Conservation (phyloP, 2,888 invertebrate species). For the Philonicus albiceps region DNA sequence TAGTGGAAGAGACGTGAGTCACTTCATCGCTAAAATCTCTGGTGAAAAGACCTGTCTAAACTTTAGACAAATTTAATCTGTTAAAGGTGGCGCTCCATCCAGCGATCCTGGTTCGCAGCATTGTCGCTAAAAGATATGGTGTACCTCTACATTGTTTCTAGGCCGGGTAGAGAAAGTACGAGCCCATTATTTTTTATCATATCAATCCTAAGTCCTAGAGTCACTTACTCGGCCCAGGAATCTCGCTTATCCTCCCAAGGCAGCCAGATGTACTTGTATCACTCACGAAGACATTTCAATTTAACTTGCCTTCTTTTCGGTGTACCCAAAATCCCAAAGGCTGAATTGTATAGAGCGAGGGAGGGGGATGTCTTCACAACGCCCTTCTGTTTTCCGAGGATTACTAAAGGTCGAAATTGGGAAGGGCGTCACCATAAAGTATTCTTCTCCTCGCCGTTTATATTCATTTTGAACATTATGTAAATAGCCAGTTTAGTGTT, state of each 20-base stretch:
- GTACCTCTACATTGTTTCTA: background rate
- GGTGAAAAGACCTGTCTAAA: background rate
- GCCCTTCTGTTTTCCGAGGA: background rate
- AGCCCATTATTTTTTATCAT: background rate
- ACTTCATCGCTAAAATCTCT: too few relatives aligned
- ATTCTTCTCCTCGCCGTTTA: constrained; percentile 24
- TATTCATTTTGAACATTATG: constrained; percentile 44
- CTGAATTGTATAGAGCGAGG: too few relatives aligned
- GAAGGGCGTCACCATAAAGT: background rate
- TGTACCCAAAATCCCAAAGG: background rate
- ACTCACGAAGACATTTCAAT: background rate
- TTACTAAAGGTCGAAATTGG: background rate
- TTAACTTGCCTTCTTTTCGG: background rate
- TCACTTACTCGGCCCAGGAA: background rate
- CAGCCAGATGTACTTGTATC: background rate
- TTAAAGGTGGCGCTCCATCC: background rate
- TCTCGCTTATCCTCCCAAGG: background rate
- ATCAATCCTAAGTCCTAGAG: background rate
- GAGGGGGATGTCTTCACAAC: background rate
- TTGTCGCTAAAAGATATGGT: background rate
- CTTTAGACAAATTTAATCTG: background rate
- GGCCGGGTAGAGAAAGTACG: background rate
- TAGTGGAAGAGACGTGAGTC: background rate
- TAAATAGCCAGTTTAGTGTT: constrained; percentile 41
- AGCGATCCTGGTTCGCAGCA: background rate